phyloP scores from a whole-genome alignment of 2,797 vertebrate species.

The Nasua narica region DNA sequence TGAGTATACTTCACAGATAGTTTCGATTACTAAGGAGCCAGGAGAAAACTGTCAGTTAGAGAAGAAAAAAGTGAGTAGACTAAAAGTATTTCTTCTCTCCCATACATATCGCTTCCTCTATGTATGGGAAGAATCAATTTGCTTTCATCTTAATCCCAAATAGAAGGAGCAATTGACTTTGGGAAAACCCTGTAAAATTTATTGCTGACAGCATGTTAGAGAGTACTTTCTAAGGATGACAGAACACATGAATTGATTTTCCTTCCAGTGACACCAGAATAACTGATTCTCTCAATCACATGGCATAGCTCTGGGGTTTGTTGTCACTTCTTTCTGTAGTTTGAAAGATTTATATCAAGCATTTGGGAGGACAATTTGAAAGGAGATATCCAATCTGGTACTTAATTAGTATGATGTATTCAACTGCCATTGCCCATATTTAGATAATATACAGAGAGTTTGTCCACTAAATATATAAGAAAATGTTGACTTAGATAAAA shows the following conservation, averaged over 20 bases:
- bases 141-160: slow-evolving; percentile 76
- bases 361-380: slow-evolving; percentile 61
- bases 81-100: slow-evolving; percentile 63
- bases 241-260: slow-evolving; percentile 81
- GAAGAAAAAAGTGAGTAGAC: neutral
- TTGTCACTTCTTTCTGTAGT: slow-evolving; percentile 69
- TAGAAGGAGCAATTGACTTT: slow-evolving; percentile 77
- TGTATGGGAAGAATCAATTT: slow-evolving; percentile 76
- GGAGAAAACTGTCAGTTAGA: slow-evolving; percentile 54
- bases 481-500: neutral
- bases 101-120: neutral
- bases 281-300: slow-evolving; percentile 80
- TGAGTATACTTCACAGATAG: slow-evolving; percentile 54
- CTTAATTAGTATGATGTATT: slow-evolving; percentile 74
- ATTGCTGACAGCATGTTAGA: slow-evolving; percentile 66
- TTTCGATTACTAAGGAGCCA: slow-evolving; percentile 71
- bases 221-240: slow-evolving; percentile 76
- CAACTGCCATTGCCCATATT: neutral
- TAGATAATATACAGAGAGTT: slow-evolving; percentile 48
- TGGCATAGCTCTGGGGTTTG: slow-evolving; percentile 45
- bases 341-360: slow-evolving; percentile 78
- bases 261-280: slow-evolving; percentile 75
- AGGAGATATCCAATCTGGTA: slow-evolving; percentile 60
- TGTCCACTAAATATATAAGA: neutral
- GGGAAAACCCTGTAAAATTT: slow-evolving; percentile 76